Evolutionary conservation across 2,797 vertebrate species (phyloP), one percentile per base, ranked within the genome.

Genomic region (Sarcophilus harrisii): DNA sequence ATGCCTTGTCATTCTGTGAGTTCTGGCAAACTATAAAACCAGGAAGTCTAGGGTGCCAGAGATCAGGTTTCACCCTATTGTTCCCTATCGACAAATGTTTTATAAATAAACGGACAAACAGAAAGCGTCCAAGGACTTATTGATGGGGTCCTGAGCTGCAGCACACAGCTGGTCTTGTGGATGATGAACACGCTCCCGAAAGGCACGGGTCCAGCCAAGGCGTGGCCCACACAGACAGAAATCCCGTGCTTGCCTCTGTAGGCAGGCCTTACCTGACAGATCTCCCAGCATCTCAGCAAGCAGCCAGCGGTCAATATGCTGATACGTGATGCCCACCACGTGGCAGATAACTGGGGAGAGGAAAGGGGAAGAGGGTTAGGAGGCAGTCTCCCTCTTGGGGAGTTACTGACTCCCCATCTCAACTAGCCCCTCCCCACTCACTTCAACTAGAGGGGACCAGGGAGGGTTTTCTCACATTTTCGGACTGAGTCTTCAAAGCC

Each of bases 401-500:
- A 45, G 18, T 11, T 81, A 24, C 24, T 24, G 45, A 81, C 4
- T 21, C n/a, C 73, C 21, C 21, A 38, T 81, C 73, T 38, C 38
- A 27, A 27, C 4, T 21, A 45, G 38, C 73, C 73, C 62, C 9
- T 38, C 18, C n/a, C n/a, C 38, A 18, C 24, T 45, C 38, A 27
- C 12, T 81, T 81, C 21, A 45, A 45, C 38, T 45, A 18, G n/a
- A 81, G n/a, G 66, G 66, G n/a, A 81, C 0, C 2, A 16, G 38
- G 38, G 90, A 3, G 49, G 13, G 24, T 21, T 24, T 10, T 98
- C 99, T 99, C 98, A 99, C 99, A 99, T 97, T 99, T 99, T 57
- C 99, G 98, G 91, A 99, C 99, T 0, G 99, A 99, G 90, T 99
- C 99, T 97, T 99, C 99, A 30, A 99, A 99, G 10, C 99, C 99